phyloP scores from a whole-genome alignment of 1,140 invertebrate genomes.

The Vollenhovia emeryi region DNA sequence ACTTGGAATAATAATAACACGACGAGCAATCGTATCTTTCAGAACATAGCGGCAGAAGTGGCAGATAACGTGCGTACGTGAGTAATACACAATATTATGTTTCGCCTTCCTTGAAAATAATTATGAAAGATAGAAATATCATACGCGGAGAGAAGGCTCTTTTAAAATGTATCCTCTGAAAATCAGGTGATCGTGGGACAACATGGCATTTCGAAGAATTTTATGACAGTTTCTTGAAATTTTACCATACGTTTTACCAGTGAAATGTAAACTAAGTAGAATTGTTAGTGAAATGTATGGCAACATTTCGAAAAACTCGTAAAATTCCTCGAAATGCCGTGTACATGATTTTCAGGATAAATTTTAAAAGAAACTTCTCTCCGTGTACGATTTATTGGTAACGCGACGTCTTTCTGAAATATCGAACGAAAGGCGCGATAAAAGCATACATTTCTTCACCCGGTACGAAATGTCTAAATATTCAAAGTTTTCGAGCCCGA shows the following conservation, averaged over 20 bases:
- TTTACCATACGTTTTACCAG: too few species aligned
- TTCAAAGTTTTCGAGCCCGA: background rate
- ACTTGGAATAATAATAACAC: slow-evolving; percentile 66
- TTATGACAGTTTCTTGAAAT: too few species aligned
- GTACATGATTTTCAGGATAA: too few species aligned
- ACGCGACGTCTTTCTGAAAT: background rate
- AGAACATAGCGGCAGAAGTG: slow-evolving; percentile 36
- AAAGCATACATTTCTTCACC: background rate
- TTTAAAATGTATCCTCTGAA: too few species aligned
- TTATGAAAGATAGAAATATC: background rate
- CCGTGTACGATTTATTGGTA: background rate
- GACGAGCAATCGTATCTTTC: slow-evolving; percentile 54
- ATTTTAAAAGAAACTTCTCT: too few species aligned
- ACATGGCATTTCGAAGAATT: too few species aligned
- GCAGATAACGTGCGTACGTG: slow-evolving; percentile 70
- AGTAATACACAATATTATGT: slow-evolving; percentile 41
- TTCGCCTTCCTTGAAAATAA: background rate
- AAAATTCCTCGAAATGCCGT: too few species aligned
- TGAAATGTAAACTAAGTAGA: too few species aligned
- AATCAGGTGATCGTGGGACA: too few species aligned
- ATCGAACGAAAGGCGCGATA: background rate
- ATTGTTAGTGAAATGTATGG: too few species aligned
- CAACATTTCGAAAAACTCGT: too few species aligned
- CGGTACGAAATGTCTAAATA: slow-evolving; percentile 27
- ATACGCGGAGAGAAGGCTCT: too few species aligned